phyloP scores from a whole-genome alignment of 1,140 invertebrate genomes.

The Bemisia tabaci region DNA sequence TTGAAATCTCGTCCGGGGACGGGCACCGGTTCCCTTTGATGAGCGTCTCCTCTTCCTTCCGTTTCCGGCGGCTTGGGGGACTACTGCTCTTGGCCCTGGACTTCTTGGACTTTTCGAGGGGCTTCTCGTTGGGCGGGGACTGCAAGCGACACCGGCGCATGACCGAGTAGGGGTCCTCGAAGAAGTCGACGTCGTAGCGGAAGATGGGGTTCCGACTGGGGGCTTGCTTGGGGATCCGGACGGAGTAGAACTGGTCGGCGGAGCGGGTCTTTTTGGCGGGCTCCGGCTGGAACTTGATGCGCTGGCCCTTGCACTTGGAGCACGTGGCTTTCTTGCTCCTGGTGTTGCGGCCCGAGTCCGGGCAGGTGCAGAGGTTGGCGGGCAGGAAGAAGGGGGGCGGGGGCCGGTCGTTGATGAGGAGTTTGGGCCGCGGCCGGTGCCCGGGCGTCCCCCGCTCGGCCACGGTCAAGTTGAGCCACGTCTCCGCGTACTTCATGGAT shows the following conservation, averaged over 20 bases:
- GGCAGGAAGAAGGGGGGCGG: not conserved
- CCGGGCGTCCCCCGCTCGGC: slow-evolving; percentile 20
- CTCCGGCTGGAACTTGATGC: not conserved
- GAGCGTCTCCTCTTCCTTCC: not conserved
- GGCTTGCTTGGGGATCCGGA: not conserved
- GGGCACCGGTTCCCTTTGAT: not conserved
- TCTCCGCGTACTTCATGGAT: slow-evolving; percentile 69
- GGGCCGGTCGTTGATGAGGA: not conserved
- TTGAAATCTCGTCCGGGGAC: not conserved
- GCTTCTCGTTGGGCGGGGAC: not conserved
- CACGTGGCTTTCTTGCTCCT: not conserved
- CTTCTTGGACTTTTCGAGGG: not conserved
- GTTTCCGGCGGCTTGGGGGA: not conserved
- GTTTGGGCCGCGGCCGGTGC: not conserved
- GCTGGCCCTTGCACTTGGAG: not conserved
- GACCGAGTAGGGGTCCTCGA: not conserved
- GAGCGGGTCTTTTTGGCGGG: not conserved
- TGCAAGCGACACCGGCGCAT: not conserved
- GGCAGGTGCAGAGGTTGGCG: not conserved
- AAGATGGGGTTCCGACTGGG: not conserved
- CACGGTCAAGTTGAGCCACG: slow-evolving; percentile 65
- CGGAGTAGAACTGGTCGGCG: not conserved
- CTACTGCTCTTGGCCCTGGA: not conserved
- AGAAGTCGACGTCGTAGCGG: not conserved
- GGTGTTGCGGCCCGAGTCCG: not conserved